A percentile compares a stretch with the other conserved stretches of the same genome.
These are phyloP conservation scores for Polyommatus iphigenia DNA, from an alignment of 2,888 invertebrate genomes.

Conservation along the genomic window DNA sequence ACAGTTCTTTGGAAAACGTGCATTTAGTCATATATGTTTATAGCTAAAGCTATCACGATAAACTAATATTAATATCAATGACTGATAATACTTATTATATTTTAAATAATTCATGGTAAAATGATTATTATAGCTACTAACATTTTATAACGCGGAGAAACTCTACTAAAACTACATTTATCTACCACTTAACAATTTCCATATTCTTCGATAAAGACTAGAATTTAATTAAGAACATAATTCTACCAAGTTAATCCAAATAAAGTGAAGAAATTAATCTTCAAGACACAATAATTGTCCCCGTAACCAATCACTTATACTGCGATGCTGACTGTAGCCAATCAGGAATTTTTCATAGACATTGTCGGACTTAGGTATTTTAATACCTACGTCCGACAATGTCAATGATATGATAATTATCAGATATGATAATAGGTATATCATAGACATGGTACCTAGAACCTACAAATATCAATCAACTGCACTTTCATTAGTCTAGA, in stretches of 20 bases:
- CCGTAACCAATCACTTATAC: slow-evolving; percentile 3
- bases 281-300: background rate
- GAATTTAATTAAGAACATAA: background rate
- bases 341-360: background rate
- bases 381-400: too few species aligned
- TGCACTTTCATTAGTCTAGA: background rate
- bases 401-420: too few species aligned
- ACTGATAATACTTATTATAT: background rate
- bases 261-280: background rate
- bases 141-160: too few species aligned
- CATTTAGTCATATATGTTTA: background rate
- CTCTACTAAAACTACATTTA: too few species aligned
- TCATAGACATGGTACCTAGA: background rate
- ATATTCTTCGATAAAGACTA: background rate
- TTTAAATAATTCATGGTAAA: background rate
- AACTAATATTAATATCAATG: background rate
- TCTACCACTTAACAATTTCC: background rate
- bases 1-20: background rate
- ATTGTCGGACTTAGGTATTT: background rate
- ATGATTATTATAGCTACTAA: background rate
- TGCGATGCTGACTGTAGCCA: background rate
- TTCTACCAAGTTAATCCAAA: background rate
- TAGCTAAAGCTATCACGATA: slow-evolving; percentile 5
- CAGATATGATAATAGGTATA: too few species aligned
- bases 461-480: background rate